Base-by-base conservation (phyloP, 64 coral and sea anemone genomes). In the Anthopleura sola region DNA sequence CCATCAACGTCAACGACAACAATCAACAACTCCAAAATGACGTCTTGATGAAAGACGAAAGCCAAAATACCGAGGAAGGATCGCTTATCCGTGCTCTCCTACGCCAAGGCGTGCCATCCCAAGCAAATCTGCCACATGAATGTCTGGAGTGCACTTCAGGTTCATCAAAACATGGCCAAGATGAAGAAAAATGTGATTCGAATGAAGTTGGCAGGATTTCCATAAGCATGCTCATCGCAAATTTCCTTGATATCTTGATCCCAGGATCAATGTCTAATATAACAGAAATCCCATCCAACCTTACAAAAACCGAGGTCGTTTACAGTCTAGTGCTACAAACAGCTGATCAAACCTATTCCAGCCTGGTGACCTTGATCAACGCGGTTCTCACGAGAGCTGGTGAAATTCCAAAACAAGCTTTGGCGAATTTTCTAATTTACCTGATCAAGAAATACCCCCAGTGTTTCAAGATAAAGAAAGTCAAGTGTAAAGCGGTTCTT, bases 401-500 rank as follows among this genome's bases (percentile, higher is more conserved):
- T n/a, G 38, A 79, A 46, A 21, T 48, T 24, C 36, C 44, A 3
- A 79, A 23, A 37, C 37, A 79, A 44, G 76, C 39, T 38, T 79
- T 79, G 36, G 44, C 24, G 23, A 38, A 6, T 79, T 36, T 79
- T 47, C 37, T 79, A 3, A 7, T 79, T 47, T 46, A 79, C 19
- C 36, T 79, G 2, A 79, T 79, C 76, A 38, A 48, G 44, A 79
- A 79, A 44, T 44, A 79, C 18, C 76, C 76, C 0, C 76, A 79
- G 37, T 79, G 76, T 38, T 79, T 79, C 76, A 79, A 79, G 66
- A 71, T 71, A 1, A 71, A 71, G 66, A 71, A 71, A 71, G 28
- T 71, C 26, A 71, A 71, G 29, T 29, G 66, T 15, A 71, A 32
- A 71, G 31, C 26, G 7, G 31, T 15, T 16, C 66, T 66, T 66